Evolutionary conservation across 2,113 vertebrate genomes (phyloP), one percentile per base, ranked within the genome.

Genomic region (Brachypteracias leptosomus): DNA sequence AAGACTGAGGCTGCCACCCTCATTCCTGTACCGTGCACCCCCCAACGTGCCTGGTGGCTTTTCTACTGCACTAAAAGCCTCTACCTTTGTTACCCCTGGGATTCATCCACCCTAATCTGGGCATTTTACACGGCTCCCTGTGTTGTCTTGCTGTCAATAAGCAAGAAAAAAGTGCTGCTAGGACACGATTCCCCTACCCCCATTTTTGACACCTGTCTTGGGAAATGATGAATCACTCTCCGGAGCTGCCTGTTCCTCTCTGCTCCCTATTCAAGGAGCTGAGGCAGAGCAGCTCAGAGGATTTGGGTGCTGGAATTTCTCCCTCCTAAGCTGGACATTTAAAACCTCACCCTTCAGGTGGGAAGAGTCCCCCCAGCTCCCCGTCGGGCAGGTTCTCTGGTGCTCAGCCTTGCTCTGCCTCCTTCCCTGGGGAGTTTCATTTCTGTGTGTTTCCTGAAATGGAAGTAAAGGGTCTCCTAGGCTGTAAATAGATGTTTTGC

Each of bases 401-500:
- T 3, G 3, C 12, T 7, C 42, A 44, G 54, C 13, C 24, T 67
- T 8, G 18, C n/a, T 67, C 38, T 82, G 22, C 36, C 65, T 49
- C 40, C 54, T 38, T 63, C 86, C 8, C 0, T 4, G 11, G 80
- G 55, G 76, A 44, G 44, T 57, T 62, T 42, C 29, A 36, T 51
- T 55, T 42, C 22, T 54, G 19, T 51, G 20, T 49, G 54, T 35
- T 83, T 61, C 57, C 90, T 62, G 62, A 59, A 52, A 61, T 57
- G 25, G 42, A 83, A 95, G 79, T 52, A 54, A 86, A 91, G 95
- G 72, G 31, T 72, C 36, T 78, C 55, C 40, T 4, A 66, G 80
- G 76, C 80, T 86, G 62, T 66, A 86, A 93, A 89, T 35, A 71
- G 80, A 63, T 52, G n/a, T 91, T 89, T 91, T 86, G 46, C 85